Base-by-base conservation (phyloP, 2,888 invertebrate genomes). In the Leptopterna dolabrata region DNA sequence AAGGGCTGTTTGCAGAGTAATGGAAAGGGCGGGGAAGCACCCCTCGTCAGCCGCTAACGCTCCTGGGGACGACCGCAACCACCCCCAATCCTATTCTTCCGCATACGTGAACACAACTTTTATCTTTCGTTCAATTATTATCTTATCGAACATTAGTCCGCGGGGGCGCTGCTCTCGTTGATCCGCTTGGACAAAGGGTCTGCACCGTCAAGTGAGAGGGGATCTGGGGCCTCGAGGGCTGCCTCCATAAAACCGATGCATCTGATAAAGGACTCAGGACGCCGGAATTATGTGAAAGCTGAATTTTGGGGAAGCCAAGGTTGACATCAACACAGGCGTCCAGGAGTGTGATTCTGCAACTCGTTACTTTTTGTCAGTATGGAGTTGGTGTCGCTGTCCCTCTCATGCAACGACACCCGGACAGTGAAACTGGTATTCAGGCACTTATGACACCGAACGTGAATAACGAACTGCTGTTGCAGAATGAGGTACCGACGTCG, bases 1-100 rank as follows among this genome's bases (percentile, higher is more conserved):
- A 73, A 73, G 55, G 55, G 55, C 55, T 55, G 55, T 55, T 55
- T 55, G 55, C 55, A 24, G 55, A 55, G 55, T 9, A 29, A 71
- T n/a, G 19, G n/a, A 9, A 29, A 71, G 71, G 19, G 71, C 36
- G 13, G 55, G 55, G 24, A 41, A 30, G 73, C 78, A 4, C 78
- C 43, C 78, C 36, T 73, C 30, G 36, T 36, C 73, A 73, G 29
- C 55, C 19, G 55, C 55, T 55, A 19, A 55, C 55, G 24, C 55
- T 55, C 55, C 55, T 55, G 55, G 81, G 30, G 45, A 29, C 81
- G 41, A 51, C 51, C 84, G 85, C 85, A 73, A 45, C 85, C 85
- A 43, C 47, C 85, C 73, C 30, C 85, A 85, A 86, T 86, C 78
- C 76, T 78, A 76, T 83, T 83, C 83, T 83, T 83, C 83, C 45